Evolutionary conservation across 2,797 vertebrate genomes (phyloP).

Genomic region (Ataeniobius toweri): DNA sequence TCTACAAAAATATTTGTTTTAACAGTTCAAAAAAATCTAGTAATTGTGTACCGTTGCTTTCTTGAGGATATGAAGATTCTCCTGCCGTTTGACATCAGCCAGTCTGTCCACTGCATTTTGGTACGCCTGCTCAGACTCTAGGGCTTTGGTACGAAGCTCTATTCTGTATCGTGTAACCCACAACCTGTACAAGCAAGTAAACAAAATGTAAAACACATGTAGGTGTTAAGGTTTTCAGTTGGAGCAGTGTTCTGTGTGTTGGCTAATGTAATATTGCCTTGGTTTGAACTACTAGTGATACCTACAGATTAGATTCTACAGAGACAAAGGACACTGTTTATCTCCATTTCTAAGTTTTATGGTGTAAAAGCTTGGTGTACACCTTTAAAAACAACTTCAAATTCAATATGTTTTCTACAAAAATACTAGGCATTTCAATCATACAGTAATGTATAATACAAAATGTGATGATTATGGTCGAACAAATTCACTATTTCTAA

Average conservation of each 20-base stretch:
- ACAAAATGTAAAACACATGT: not conserved
- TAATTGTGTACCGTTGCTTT: slow-evolving; percentile 70
- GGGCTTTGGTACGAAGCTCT: slow-evolving; percentile 71
- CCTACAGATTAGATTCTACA: not conserved
- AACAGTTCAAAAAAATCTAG: not conserved
- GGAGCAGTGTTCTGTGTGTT: not conserved
- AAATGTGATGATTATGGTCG: too few species aligned
- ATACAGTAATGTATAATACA: too few species aligned
- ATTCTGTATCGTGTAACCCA: slow-evolving; percentile 87
- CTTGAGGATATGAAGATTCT: slow-evolving; percentile 83
- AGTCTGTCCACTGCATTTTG: slow-evolving; percentile 84
- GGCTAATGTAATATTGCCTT: not conserved
- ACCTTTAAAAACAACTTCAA: too few species aligned
- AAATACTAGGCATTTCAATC: too few species aligned
- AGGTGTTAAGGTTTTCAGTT: not conserved
- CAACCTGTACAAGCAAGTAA: slow-evolving; percentile 72
- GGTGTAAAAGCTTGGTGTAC: too few species aligned
- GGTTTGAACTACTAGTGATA: not conserved
- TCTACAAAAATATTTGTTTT: not conserved
- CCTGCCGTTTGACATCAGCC: slow-evolving; percentile 83
- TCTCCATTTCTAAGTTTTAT: too few species aligned
- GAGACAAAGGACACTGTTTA: not conserved
- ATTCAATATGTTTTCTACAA: too few species aligned
- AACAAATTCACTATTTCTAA: too few species aligned
- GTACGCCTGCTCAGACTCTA: slow-evolving; percentile 78